These are phyloP conservation scores for Aulostomus chinensis DNA, from an alignment of 2,797 vertebrate genomes.

Conservation along the genomic window DNA sequence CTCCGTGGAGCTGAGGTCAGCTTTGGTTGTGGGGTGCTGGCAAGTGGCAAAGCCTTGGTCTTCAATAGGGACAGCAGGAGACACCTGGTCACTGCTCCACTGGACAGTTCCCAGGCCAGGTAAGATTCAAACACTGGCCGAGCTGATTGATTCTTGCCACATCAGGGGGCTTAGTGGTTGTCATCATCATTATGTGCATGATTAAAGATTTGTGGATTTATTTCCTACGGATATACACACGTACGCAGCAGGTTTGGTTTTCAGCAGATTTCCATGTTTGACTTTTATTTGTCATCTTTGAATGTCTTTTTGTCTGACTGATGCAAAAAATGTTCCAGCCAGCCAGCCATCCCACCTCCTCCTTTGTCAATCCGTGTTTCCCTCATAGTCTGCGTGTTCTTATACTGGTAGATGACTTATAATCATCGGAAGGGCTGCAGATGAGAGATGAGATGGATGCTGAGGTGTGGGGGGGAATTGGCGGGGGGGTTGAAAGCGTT, in stretches of 20 bases:
- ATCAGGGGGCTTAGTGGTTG: no score
- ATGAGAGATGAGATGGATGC: conserved; percentile 52
- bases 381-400: conserved; percentile 23
- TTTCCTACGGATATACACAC: no score
- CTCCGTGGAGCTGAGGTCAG: conserved; percentile 96
- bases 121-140: conserved; percentile 48
- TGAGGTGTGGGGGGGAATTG: background rate
- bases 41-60: conserved; percentile 96
- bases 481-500: conserved; percentile 29
- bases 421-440: conserved; percentile 44
- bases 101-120: conserved; percentile 98
- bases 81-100: conserved; percentile 91
- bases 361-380: conserved; percentile 30
- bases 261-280: no score
- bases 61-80: conserved; percentile 95
- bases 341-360: conserved; percentile 34
- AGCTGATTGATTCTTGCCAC: no score
- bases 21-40: conserved; percentile 95
- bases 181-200: background rate
- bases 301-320: conserved; percentile 41
- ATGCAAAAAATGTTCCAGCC: conserved; percentile 36
- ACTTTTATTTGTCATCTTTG: no score
- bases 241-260: no score
- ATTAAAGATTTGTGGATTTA: no score
- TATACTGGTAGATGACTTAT: conserved; percentile 53